These are phyloP conservation scores for Danaus chrysippus DNA, from an alignment of 2,888 invertebrate species.

Conservation along the genomic window DNA sequence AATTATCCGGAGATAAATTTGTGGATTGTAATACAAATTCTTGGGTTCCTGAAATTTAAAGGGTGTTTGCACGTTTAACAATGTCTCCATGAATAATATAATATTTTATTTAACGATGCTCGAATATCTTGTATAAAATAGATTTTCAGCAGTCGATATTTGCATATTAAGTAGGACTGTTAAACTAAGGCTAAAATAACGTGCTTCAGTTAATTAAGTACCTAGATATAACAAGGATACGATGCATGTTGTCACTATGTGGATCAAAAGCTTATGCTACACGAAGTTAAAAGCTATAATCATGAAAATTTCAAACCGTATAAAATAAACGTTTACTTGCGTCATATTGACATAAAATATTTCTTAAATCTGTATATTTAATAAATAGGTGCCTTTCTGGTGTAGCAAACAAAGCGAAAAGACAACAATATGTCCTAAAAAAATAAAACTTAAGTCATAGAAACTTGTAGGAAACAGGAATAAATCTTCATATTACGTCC, in stretches of 20 bases:
- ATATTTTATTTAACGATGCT: not conserved
- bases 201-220: conserved; percentile 29
- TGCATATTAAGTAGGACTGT: conserved; percentile 28
- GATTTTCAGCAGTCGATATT: conserved; percentile 11
- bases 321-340: not conserved
- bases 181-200: conserved; percentile 25
- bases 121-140: not conserved
- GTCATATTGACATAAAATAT: too few species aligned
- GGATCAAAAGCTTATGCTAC: conserved; percentile 26
- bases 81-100: conserved; percentile 7
- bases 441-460: not conserved
- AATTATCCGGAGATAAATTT: conserved; percentile 59
- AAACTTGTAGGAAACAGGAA: not conserved
- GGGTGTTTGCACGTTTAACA: conserved; percentile 12
- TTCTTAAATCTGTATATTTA: too few species aligned
- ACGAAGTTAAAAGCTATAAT: conserved; percentile 13
- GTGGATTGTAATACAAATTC: conserved; percentile 41
- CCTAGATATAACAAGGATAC: conserved; percentile 26
- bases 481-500: conserved; percentile 4
- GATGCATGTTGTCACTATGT: conserved; percentile 25
- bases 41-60: conserved; percentile 39
- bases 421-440: not conserved
- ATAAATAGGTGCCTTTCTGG: too few species aligned
- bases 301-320: conserved; percentile 19
- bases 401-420: not conserved